phyloP scores from a whole-genome alignment of 1,140 invertebrate species.

The Psix sp. region DNA sequence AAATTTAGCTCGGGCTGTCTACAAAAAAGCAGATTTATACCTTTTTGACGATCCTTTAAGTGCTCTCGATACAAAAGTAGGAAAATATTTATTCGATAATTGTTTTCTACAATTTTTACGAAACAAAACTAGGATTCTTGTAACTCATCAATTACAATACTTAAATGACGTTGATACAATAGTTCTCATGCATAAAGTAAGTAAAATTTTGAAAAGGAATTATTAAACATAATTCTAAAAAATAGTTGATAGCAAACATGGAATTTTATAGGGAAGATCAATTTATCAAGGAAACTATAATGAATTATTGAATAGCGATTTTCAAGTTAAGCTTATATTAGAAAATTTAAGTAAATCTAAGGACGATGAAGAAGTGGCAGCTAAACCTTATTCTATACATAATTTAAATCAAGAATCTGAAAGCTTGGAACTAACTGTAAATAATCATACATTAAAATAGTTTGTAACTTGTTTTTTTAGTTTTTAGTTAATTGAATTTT shows the following conservation, averaged over 20 bases:
- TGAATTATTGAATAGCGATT: conserved; percentile 75
- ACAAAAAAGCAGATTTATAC: conserved; percentile 84
- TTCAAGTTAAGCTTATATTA: conserved; percentile 75
- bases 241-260: no score
- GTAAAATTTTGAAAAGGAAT: not conserved
- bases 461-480: not conserved
- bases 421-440: no score
- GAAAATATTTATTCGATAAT: conserved; percentile 81
- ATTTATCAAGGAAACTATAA: conserved; percentile 78
- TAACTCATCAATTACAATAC: conserved; percentile 91
- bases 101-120: conserved; percentile 78
- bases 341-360: conserved; percentile 16
- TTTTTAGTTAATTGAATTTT: not conserved
- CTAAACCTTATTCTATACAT: no score
- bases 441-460: no score
- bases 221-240: no score
- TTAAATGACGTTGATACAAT: conserved; percentile 85
- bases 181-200: conserved; percentile 85
- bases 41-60: conserved; percentile 88
- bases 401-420: no score
- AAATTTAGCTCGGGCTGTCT: conserved; percentile 87
- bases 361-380: not conserved
- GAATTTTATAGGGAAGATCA: conserved; percentile 74
- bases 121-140: conserved; percentile 84
- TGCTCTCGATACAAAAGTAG: conserved; percentile 83